Percentiles rank a stretch among this genome's conserved stretches.
These are phyloP conservation scores for Corythaeola cristata DNA, from an alignment of 2,113 vertebrate species.

Conservation along the genomic window DNA sequence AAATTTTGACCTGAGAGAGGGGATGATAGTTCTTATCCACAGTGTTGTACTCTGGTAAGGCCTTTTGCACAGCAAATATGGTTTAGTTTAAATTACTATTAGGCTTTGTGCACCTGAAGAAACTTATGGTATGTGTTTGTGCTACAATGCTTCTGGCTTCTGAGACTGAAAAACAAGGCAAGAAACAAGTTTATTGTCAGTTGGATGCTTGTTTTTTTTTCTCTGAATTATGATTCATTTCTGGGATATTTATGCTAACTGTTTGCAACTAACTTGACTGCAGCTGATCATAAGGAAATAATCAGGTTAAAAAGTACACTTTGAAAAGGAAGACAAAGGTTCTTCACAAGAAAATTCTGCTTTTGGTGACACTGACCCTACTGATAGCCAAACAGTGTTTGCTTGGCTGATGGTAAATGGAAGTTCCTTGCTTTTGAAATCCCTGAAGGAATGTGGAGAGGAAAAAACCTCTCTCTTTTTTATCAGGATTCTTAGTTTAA, in stretches of 20 bases:
- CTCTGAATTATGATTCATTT: conserved; percentile 16
- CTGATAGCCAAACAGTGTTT: not conserved
- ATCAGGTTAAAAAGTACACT: conserved; percentile 34
- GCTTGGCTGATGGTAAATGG: not conserved
- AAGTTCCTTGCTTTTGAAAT: not conserved
- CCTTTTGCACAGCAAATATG: not conserved
- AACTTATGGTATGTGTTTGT: not conserved
- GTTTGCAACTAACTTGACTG: not conserved
- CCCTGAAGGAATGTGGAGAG: not conserved
- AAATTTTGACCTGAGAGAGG: not conserved
- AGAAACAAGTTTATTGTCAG: not conserved
- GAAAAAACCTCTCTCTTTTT: not conserved
- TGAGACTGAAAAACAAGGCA: not conserved
- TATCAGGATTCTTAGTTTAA: not conserved
- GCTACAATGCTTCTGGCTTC: not conserved
- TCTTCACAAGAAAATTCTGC: not conserved
- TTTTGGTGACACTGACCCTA: not conserved
- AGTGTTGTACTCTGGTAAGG: not conserved
- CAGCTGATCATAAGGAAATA: not conserved
- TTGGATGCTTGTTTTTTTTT: not conserved
- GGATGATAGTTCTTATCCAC: not conserved
- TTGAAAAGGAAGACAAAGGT: conserved; percentile 12
- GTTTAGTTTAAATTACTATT: not conserved
- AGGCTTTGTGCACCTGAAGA: not conserved
- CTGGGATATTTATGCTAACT: not conserved